Base-by-base conservation (phyloP, 2,113 vertebrate species). In the Sylvilagus bachmani region DNA sequence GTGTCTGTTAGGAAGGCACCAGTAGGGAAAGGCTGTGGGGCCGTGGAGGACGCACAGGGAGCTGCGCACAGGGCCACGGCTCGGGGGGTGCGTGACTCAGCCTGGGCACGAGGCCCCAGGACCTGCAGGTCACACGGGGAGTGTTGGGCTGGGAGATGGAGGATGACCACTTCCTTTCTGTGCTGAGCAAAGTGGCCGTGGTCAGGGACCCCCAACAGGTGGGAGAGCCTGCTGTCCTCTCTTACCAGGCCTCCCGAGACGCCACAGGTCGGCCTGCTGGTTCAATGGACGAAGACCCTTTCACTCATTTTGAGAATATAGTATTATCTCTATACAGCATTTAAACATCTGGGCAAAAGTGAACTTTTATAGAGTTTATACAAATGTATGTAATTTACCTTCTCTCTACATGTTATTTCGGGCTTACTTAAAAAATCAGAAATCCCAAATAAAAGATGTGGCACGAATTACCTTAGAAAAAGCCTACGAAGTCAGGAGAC, bases 341-440 rank as follows among this genome's bases (percentile, higher is more conserved):
- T 69, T 14, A 55, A 82, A 77, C 80, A 67, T 71, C 31, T 74
- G 51, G 87, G 58, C 31, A 55, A 73, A 51, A 92, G 88, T 17
- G 58, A 91, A 92, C 62, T 94, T 93, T 62, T 16, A 75, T 70
- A 88, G 69, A 92, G 69, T 85, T 80, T 90, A 92, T 79, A 64
- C 71, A 62, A 91, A 93, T 55, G 10, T 80, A 90, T 82, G 38
- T 62, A 66, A 82, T 93, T 92, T 86, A 90, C 85, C 55, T 44
- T 61, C 22, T 84, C 87, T 27, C 58, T 69, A 55, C 53, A 80
- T 69, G 80, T 5, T 51, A 64, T 49, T 33, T 6, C 38, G 38
- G 51, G 36, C 51, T 55, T 64, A 51, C 83, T 70, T 80, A 83
- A 55, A 95, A 90, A 70, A 27, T 70, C 31, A 77, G 33, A 77